Base-by-base conservation (phyloP, 2,113 vertebrate species). In the Albula glossodonta region DNA sequence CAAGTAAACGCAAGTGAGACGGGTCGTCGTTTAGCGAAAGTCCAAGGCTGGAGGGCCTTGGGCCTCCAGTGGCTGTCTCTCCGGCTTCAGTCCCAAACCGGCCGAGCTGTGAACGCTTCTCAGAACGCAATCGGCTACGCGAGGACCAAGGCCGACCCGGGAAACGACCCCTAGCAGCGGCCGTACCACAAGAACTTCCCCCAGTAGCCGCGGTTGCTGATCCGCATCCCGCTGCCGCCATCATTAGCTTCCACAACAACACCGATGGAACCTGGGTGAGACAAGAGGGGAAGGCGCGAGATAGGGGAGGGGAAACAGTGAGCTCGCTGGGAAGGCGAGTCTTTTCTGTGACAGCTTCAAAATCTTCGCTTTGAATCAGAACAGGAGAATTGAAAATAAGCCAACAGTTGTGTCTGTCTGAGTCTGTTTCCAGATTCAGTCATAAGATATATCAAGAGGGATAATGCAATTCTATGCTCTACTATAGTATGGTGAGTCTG, bases 171-270 rank as follows among this genome's bases (percentile, higher is more conserved):
- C 97, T 96, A 89, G 96, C 96, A 90, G 95, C 93, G 88, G 95
- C 96, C 88, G 93, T 91, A 84, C 94, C 94, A 90, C 94, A 92
- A 89, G 93, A 93, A 91, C 94, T 95, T 94, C 92, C 96, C 93
- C 94, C 94, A 95, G 96, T 96, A 93, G 96, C 96, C 94, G 95
- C 96, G 95, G 96, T 96, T 96, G 95, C 95, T 92, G 94, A 95
- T 95, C 95, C 95, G 95, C 94, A 96, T 94, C 95, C 96, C 95
- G 95, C 96, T 93, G 97, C 97, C 96, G 96, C 96, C 96, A 97
- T 97, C 97, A 97, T 97, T 90, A 94, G 94, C 93, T 95, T 94
- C 92, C 92, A 96, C 94, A 96, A 95, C 95, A 96, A 96, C 95
- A 91, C 94, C 90, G 94, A 94, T 87, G 90, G 94, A 92, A 91